Conservation (phyloP, 2,888 invertebrate genomes). For the Melieria picta region DNA sequence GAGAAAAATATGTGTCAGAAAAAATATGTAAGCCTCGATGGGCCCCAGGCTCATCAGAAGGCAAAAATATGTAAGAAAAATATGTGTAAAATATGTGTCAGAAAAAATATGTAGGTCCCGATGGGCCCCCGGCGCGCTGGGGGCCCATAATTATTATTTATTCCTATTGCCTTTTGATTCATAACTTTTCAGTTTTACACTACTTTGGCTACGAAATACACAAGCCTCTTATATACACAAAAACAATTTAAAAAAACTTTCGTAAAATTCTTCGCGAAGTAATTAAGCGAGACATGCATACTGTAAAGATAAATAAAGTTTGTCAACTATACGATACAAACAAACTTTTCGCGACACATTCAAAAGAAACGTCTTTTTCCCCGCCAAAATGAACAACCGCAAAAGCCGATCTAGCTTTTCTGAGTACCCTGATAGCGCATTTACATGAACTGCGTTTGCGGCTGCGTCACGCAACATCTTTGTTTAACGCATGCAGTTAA, state of each 20-base stretch:
- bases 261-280: slow-evolving; percentile 1
- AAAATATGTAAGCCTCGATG: too few species aligned
- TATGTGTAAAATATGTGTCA: too few species aligned
- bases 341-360: slow-evolving; percentile 2
- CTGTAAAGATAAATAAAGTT: background rate
- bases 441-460: too few species aligned
- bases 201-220: background rate
- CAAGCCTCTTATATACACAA: background rate
- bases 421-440: background rate
- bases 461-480: too few species aligned
- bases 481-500: too few species aligned
- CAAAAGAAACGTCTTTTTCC: slow-evolving; percentile 1
- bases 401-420: slow-evolving; percentile 4
- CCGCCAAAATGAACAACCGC: slow-evolving; percentile 1
- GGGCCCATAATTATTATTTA: background rate
- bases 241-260: background rate
- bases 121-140: too few species aligned
- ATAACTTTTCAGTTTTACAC: background rate
- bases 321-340: background rate
- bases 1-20: too few species aligned
- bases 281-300: slow-evolving; percentile 4
- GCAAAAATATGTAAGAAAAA: too few species aligned
- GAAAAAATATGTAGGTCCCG: too few species aligned
- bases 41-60: too few species aligned
- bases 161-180: slow-evolving; percentile 2